Percentiles rank a stretch among this genome's conserved stretches.
Evolutionary conservation across 92 coral and sea anemone species (phyloP).

Genomic region (Zoanthus sansibaricus): DNA sequence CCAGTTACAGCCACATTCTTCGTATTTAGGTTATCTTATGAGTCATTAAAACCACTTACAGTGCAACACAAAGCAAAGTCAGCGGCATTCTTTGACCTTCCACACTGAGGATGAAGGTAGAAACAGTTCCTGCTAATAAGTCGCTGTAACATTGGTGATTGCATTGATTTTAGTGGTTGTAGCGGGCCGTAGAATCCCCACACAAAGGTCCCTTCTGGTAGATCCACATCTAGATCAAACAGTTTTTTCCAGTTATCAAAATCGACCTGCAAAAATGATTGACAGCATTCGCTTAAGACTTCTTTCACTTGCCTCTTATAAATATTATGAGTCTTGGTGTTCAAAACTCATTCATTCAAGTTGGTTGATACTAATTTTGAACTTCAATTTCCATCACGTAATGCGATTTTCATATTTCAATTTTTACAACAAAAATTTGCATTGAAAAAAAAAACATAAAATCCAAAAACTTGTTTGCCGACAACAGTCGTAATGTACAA

Average conservation of each 20-base stretch:
- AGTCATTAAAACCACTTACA: constrained; percentile 29
- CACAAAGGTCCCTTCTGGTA: constrained; percentile 66
- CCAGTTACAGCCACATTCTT: too few relatives aligned
- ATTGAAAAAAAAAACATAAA: too few relatives aligned
- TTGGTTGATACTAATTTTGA: too few relatives aligned
- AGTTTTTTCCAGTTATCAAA: constrained; percentile 77
- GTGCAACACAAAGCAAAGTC: constrained; percentile 78
- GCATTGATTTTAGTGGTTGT: background rate
- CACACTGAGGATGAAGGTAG: constrained; percentile 74
- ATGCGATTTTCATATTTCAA: too few relatives aligned
- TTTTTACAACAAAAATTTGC: too few relatives aligned
- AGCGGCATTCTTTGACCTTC: constrained; percentile 73
- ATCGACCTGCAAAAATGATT: constrained; percentile 55
- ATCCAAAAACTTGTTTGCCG: too few relatives aligned
- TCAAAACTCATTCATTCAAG: too few relatives aligned
- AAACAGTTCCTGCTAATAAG: constrained; percentile 58
- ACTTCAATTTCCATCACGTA: too few relatives aligned
- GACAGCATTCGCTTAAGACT: background rate
- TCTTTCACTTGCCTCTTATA: background rate
- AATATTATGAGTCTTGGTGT: too few relatives aligned
- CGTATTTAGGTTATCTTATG: too few relatives aligned
- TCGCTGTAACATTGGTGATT: constrained; percentile 28
- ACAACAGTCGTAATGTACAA: too few relatives aligned
- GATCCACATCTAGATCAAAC: constrained; percentile 48
- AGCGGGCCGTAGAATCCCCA: constrained; percentile 76